Conservation (phyloP, 2,797 vertebrate species). For the Pogonophryne albipinna region DNA sequence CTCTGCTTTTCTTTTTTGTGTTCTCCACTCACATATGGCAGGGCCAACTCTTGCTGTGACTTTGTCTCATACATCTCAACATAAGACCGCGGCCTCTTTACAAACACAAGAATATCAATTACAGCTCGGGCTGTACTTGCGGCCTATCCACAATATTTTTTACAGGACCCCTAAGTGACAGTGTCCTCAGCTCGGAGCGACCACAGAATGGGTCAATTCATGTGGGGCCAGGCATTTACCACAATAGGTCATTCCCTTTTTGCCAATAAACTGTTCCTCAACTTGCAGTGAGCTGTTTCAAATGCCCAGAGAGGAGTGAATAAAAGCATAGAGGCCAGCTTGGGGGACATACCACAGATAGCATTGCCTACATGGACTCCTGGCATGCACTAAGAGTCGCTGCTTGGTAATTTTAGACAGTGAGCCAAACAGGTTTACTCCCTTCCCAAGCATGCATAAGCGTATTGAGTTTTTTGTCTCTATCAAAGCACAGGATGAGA, state of each 20-base stretch:
- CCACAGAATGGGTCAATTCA: constrained; percentile 62
- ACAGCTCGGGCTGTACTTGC: constrained; percentile 72
- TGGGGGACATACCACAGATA: constrained; percentile 76
- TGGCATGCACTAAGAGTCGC: constrained; percentile 65
- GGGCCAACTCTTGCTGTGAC: constrained; percentile 22
- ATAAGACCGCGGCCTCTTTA: constrained; percentile 63
- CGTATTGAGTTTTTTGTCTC: constrained; percentile 65
- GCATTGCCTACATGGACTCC: constrained; percentile 57
- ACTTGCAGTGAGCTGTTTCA: constrained; percentile 56
- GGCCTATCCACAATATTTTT: constrained; percentile 63
- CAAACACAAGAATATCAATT: constrained; percentile 79
- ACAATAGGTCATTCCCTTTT: constrained; percentile 54
- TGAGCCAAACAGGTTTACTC: constrained; percentile 72
- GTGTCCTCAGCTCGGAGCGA: constrained; percentile 54
- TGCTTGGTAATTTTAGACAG: constrained; percentile 75
- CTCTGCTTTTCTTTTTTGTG: constrained; percentile 39
- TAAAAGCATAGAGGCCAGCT: constrained; percentile 71
- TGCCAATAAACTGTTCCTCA: constrained; percentile 61
- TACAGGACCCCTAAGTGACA: constrained; percentile 71
- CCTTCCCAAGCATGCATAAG: constrained; percentile 66
- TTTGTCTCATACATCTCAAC: constrained; percentile 36
- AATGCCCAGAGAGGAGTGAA: constrained; percentile 63
- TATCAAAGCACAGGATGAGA: constrained; percentile 75
- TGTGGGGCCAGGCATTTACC: constrained; percentile 49
- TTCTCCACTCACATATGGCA: constrained; percentile 52